Conservation (phyloP, 2,113 vertebrate species). For the Ahaetulla prasina region DNA sequence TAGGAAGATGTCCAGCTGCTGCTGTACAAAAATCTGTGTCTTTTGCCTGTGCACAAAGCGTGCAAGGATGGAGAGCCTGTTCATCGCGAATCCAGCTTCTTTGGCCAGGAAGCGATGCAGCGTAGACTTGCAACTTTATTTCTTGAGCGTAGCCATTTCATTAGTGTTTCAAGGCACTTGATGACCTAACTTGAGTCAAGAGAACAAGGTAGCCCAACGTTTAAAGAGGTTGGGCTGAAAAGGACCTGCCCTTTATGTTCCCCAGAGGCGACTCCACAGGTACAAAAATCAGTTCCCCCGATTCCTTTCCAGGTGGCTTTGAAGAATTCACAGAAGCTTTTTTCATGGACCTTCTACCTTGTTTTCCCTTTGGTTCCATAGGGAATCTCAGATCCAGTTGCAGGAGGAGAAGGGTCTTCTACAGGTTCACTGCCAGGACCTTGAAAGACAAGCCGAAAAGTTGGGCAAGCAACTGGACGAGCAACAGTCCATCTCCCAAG, state of each 20-base stretch:
- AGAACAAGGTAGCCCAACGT: not conserved
- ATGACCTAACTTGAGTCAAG: not conserved
- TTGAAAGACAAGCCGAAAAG: slow-evolving; percentile 42
- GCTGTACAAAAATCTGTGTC: not conserved
- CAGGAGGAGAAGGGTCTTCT: slow-evolving; percentile 61
- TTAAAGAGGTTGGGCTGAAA: not conserved
- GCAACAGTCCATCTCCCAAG: slow-evolving; percentile 52
- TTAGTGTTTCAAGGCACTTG: not conserved
- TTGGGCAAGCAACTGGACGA: slow-evolving; percentile 49
- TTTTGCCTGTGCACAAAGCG: not conserved
- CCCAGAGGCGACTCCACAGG: not conserved
- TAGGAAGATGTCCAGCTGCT: not conserved
- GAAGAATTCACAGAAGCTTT: not conserved
- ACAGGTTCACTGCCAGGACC: slow-evolving; percentile 40
- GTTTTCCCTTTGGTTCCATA: slow-evolving; percentile 13
- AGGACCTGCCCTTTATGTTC: not conserved
- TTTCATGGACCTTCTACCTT: not conserved
- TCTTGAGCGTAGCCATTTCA: not conserved
- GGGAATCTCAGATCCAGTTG: slow-evolving; percentile 51
- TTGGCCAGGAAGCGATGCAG: not conserved
- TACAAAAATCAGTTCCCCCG: not conserved
- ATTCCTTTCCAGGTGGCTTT: not conserved
- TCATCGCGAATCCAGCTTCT: not conserved
- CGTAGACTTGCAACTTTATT: not conserved
- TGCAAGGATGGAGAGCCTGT: not conserved